Evolutionary conservation across 1,140 invertebrate species (phyloP).

Genomic region (Philopotamus ludificatus): DNA sequence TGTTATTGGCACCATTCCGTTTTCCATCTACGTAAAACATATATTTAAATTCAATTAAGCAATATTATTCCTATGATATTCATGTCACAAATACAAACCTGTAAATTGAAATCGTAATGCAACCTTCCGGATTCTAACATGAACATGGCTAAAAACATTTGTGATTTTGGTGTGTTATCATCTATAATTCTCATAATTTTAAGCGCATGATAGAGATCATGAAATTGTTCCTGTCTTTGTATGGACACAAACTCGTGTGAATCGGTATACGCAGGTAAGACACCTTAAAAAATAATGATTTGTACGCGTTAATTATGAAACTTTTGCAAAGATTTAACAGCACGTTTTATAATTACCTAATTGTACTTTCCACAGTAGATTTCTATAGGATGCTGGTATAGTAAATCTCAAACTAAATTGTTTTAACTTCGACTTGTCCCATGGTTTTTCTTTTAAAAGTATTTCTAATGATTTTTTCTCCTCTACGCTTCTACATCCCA

Average conservation of each 20-base stretch:
- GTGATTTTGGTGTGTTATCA: constrained; percentile 57
- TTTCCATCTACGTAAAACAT: constrained; percentile 49
- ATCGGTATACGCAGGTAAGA: constrained; percentile 71
- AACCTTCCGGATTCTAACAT: constrained; percentile 62
- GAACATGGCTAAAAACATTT: constrained; percentile 66
- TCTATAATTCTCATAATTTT: constrained; percentile 63
- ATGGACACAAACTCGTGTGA: constrained; percentile 72
- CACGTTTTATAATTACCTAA: constrained; percentile 60
- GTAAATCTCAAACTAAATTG: constrained; percentile 83
- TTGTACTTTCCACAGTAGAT: constrained; percentile 82
- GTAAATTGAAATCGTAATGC: constrained; percentile 43
- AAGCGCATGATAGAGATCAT: constrained; percentile 71
- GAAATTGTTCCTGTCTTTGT: constrained; percentile 71
- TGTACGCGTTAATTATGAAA: neutral
- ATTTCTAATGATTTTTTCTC: constrained; percentile 93
- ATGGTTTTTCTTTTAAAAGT: constrained; percentile 80
- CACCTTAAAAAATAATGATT: constrained; percentile 53
- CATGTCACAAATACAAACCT: constrained; percentile 25
- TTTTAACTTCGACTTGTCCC: constrained; percentile 77
- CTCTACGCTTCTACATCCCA: constrained; percentile 85
- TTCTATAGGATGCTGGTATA: constrained; percentile 77
- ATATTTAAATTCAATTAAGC: too few relatives aligned
- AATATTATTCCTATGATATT: neutral
- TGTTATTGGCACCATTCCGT: constrained; percentile 65
- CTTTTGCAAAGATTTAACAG: too few relatives aligned